A percentile compares a stretch with the other conserved stretches of the same genome.
These are phyloP conservation scores for Therioaphis trifolii DNA, from an alignment of 2,888 invertebrate species.

Conservation along the genomic window DNA sequence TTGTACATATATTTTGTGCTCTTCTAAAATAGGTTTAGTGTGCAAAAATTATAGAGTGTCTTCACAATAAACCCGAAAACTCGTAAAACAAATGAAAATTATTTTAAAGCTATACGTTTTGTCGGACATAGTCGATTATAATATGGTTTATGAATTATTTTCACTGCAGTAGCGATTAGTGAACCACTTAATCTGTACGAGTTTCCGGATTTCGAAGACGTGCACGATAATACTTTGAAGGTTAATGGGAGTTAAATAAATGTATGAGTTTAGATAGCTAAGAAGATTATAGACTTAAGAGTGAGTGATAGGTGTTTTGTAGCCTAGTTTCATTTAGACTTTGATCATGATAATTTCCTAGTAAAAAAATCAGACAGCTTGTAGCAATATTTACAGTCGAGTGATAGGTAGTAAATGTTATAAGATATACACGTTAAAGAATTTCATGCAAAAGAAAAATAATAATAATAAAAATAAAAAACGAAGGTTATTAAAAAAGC, in stretches of 20 bases:
- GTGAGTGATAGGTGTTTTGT: neutral
- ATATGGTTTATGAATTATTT: too few species aligned
- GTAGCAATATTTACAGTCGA: slow-evolving; percentile 40
- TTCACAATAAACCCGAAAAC: slow-evolving; percentile 38
- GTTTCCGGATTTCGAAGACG: slow-evolving; percentile 55
- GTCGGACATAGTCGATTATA: too few species aligned
- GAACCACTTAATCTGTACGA: slow-evolving; percentile 12
- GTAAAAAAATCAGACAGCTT: slow-evolving; percentile 18
- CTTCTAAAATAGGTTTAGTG: slow-evolving; percentile 49
- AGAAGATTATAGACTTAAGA: slow-evolving; percentile 39
- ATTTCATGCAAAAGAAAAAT: slow-evolving; percentile 47
- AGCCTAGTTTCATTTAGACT: slow-evolving; percentile 33
- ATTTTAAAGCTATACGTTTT: neutral
- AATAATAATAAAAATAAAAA: neutral
- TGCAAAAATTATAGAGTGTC: slow-evolving; percentile 50
- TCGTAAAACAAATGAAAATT: slow-evolving; percentile 8
- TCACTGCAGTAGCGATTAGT: too few species aligned
- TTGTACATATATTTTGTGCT: slow-evolving; percentile 54
- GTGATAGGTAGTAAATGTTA: slow-evolving; percentile 14
- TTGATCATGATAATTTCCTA: slow-evolving; percentile 25
- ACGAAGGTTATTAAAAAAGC: slow-evolving; percentile 10
- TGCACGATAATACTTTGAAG: slow-evolving; percentile 46
- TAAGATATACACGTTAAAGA: neutral
- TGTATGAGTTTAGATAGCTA: slow-evolving; percentile 27
- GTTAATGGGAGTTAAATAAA: slow-evolving; percentile 1